Percentiles rank a stretch among this genome's conserved stretches.
phyloP scores from a whole-genome alignment of 1,140 invertebrate genomes.

The Zaprionus tsacasi region DNA sequence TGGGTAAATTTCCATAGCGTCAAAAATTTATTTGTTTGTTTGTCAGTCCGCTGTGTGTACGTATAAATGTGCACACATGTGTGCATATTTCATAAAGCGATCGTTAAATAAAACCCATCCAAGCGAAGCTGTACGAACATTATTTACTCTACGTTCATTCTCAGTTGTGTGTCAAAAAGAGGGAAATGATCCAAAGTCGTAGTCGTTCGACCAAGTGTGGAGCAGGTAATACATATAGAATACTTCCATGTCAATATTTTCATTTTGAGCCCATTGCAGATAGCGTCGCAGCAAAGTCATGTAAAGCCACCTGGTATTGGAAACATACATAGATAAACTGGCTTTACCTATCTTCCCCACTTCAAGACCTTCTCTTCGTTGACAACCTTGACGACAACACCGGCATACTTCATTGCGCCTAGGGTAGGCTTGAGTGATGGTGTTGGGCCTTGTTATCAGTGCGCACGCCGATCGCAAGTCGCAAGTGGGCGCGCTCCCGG shows the following conservation, averaged over 20 bases:
- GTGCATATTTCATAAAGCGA: constrained; percentile 44
- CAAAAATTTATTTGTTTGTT: constrained; percentile 79
- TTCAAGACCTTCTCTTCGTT: background rate
- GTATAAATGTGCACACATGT: constrained; percentile 13
- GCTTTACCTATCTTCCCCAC: background rate
- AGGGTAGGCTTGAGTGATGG: constrained; percentile 44
- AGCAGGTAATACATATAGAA: background rate
- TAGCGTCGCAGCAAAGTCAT: background rate
- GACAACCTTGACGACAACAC: constrained; percentile 21
- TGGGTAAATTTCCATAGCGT: constrained; percentile 76
- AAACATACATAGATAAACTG: background rate
- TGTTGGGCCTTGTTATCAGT: constrained; percentile 51
- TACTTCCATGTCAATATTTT: background rate
- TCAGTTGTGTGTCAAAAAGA: background rate
- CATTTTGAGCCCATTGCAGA: background rate
- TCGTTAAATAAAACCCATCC: constrained; percentile 20
- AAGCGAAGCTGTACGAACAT: constrained; percentile 21
- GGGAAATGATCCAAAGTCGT: background rate
- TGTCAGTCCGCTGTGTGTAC: constrained; percentile 48
- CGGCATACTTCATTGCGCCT: constrained; percentile 25
- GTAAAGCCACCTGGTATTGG: background rate
- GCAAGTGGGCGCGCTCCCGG: constrained; percentile 52
- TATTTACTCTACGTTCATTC: constrained; percentile 40
- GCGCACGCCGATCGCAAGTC: constrained; percentile 64
- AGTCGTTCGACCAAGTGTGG: too few species aligned